These are phyloP conservation scores for Ctenopoma multispine DNA, from an alignment of 2,797 vertebrate genomes.

Conservation along the genomic window DNA sequence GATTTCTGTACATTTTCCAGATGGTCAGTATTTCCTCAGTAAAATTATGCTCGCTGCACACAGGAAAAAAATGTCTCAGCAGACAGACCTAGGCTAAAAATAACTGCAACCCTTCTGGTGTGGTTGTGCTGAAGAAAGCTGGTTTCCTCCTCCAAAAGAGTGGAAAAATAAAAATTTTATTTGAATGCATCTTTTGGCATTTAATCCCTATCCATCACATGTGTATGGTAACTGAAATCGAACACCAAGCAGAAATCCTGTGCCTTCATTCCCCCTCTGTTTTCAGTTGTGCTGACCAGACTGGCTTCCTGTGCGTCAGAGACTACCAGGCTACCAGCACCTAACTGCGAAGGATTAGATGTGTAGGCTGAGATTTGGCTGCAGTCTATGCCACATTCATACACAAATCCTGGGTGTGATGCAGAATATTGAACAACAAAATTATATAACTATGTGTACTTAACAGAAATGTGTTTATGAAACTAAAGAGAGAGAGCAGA, in stretches of 20 bases:
- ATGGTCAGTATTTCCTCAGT: slow-evolving; percentile 70
- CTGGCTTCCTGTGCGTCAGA: slow-evolving; percentile 37
- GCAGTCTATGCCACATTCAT: not conserved
- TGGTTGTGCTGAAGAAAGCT: slow-evolving; percentile 53
- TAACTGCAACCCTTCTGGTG: slow-evolving; percentile 51
- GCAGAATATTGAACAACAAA: slow-evolving; percentile 10
- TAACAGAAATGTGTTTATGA: not conserved
- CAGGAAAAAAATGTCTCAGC: slow-evolving; percentile 26
- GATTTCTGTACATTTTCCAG: slow-evolving; percentile 72
- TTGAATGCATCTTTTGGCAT: slow-evolving; percentile 5
- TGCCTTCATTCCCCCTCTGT: slow-evolving; percentile 7
- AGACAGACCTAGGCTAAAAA: slow-evolving; percentile 61
- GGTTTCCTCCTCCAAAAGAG: slow-evolving; percentile 32
- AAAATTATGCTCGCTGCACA: slow-evolving; percentile 57
- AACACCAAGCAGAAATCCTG: not conserved
- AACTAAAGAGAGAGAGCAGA: too few relatives aligned
- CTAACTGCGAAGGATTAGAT: slow-evolving; percentile 34
- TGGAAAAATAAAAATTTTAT: slow-evolving; percentile 1
- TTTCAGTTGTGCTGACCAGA: slow-evolving; percentile 25
- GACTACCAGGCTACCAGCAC: slow-evolving; percentile 16
- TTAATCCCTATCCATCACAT: not conserved
- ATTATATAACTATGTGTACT: not conserved
- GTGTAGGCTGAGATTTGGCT: slow-evolving; percentile 22
- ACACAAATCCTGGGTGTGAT: slow-evolving; percentile 7
- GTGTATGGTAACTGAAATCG: slow-evolving; percentile 1